These are phyloP conservation scores for Taenaris catops DNA, from an alignment of 2,888 invertebrate species.

Conservation along the genomic window DNA sequence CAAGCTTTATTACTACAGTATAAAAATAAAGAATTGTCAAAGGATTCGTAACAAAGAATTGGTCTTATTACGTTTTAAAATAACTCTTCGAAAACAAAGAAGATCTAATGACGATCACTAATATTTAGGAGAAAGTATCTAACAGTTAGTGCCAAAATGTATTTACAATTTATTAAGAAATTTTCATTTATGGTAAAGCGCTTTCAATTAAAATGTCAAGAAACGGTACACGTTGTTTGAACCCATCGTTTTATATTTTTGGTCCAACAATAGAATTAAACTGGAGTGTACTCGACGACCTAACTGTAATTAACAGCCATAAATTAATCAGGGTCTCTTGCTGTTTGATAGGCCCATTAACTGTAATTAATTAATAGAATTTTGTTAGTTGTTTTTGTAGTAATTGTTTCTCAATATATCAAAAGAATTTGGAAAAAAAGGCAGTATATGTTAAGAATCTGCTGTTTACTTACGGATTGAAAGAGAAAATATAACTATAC, in stretches of 20 bases:
- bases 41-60: no score
- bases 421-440: no score
- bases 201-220: constrained; percentile 9
- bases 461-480: no score
- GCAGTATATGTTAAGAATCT: no score
- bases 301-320: constrained; percentile 15
- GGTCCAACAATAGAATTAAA: constrained; percentile 18
- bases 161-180: constrained; percentile 1
- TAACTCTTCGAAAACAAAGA: no score
- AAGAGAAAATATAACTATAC: no score
- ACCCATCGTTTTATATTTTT: constrained; percentile 16
- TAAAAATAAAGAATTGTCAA: no score
- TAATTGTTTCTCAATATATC: not conserved
- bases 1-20: no score
- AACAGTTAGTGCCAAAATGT: not conserved
- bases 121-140: no score
- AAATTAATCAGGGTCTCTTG: constrained; percentile 17
- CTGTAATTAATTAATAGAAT: constrained; percentile 6
- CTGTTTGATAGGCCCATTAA: constrained; percentile 3
- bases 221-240: no score
- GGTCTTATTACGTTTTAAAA: no score
- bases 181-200: constrained; percentile 2
- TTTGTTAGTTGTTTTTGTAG: constrained; percentile 1
- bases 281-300: constrained; percentile 12
- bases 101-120: no score